phyloP scores from a whole-genome alignment of 2,888 invertebrate species.

The Monoplex corrugatus region DNA sequence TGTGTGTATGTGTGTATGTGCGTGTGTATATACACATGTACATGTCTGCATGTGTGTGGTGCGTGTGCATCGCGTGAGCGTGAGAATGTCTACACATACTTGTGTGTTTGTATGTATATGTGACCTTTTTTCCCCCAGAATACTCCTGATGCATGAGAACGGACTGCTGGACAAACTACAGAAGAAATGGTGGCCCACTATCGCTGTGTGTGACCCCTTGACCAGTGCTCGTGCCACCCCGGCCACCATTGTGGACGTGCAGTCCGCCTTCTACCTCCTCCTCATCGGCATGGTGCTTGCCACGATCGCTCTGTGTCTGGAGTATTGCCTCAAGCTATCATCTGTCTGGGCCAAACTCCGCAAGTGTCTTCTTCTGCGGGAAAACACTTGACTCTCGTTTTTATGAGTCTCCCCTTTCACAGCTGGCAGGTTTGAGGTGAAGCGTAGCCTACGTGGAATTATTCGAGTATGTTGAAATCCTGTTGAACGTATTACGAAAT shows the following conservation, averaged over 20 bases:
- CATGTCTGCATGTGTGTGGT: too few relatives aligned
- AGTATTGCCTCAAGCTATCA: neutral
- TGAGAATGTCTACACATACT: neutral
- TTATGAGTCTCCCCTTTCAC: too few relatives aligned
- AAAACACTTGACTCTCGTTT: too few relatives aligned
- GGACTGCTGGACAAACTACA: slow-evolving; percentile 17
- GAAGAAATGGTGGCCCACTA: slow-evolving; percentile 15
- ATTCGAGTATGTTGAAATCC: too few relatives aligned
- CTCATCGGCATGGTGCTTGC: neutral
- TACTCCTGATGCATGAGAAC: slow-evolving; percentile 33
- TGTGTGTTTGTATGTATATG: too few relatives aligned
- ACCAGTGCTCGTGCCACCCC: neutral
- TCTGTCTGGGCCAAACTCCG: neutral
- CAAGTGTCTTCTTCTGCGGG: neutral
- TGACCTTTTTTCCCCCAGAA: neutral
- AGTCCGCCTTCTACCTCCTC: slow-evolving; percentile 24
- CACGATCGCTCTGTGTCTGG: neutral
- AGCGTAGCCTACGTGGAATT: too few relatives aligned
- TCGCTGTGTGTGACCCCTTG: neutral
- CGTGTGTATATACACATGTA: neutral
- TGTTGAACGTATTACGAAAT: too few relatives aligned
- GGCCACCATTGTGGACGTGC: neutral
- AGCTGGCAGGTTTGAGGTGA: too few relatives aligned
- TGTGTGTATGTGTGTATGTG: too few relatives aligned
- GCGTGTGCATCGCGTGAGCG: too few relatives aligned